These are phyloP conservation scores for Carcinoscorpius rotundicauda DNA, from an alignment of 1,140 invertebrate genomes.

Conservation along the genomic window DNA sequence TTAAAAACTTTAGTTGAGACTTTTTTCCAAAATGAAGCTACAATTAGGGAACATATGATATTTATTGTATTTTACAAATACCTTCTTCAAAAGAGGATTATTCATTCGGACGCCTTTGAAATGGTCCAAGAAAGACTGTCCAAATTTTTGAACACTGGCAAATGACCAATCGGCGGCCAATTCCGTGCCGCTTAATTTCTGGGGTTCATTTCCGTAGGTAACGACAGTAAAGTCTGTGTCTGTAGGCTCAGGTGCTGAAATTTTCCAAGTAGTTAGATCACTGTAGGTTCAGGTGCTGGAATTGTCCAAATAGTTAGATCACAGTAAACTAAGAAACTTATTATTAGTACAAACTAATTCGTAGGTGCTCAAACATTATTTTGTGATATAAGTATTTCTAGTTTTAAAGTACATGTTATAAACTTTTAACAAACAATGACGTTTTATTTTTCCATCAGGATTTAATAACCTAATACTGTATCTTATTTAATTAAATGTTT, in stretches of 20 bases:
- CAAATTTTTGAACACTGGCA: slow-evolving; percentile 85
- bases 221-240: slow-evolving; percentile 75
- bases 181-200: slow-evolving; percentile 79
- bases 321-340: no score
- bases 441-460: no score
- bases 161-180: slow-evolving; percentile 86
- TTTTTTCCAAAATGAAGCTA: neutral
- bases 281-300: no score
- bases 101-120: slow-evolving; percentile 67
- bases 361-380: no score
- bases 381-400: no score
- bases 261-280: no score
- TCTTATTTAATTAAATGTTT: no score
- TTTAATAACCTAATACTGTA: no score
- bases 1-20: neutral
- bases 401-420: no score
- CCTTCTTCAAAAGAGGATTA: slow-evolving; percentile 75
- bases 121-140: slow-evolving; percentile 72
- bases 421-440: no score
- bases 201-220: slow-evolving; percentile 61
- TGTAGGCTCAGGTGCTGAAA: slow-evolving; percentile 75
- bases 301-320: no score
- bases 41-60: neutral
- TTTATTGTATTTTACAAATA: slow-evolving; percentile 30
- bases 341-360: no score